A percentile compares a stretch with the other conserved stretches of the same genome.
Conservation (phyloP, 2,113 vertebrate species). For the Galemys pyrenaicus region DNA sequence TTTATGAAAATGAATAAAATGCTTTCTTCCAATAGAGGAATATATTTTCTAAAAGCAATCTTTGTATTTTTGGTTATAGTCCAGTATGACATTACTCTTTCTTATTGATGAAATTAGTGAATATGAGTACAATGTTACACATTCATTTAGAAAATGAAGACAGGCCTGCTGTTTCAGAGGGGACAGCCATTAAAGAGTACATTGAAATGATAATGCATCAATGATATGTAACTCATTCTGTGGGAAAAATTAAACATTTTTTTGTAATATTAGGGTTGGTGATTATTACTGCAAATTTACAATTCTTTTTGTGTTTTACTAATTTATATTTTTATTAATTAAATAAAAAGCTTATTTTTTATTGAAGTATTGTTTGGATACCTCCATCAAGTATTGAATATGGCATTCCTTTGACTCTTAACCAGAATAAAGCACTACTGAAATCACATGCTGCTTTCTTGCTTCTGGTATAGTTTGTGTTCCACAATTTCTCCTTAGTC, state of each 20-base stretch:
- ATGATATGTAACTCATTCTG: neutral
- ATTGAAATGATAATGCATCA: neutral
- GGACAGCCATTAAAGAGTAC: neutral
- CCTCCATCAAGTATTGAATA: constrained; percentile 8
- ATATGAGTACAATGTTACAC: neutral
- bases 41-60: constrained; percentile 60
- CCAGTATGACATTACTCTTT: neutral
- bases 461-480: constrained; percentile 68
- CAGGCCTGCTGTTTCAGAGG: neutral
- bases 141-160: constrained; percentile 5
- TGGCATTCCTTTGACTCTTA: constrained; percentile 76
- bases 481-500: constrained; percentile 76
- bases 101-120: neutral
- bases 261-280: neutral
- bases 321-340: too few relatives aligned
- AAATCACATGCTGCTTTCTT: constrained; percentile 63
- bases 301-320: neutral
- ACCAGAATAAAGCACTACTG: constrained; percentile 72
- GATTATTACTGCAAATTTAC: neutral
- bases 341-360: too few relatives aligned
- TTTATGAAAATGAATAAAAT: constrained; percentile 53
- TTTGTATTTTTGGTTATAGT: constrained; percentile 73
- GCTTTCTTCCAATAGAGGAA: constrained; percentile 10
- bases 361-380: too few relatives aligned
- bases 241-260: constrained; percentile 2